These are phyloP conservation scores for Lasioglossum leucozonium DNA, from an alignment of 2,888 invertebrate genomes.

Conservation along the genomic window DNA sequence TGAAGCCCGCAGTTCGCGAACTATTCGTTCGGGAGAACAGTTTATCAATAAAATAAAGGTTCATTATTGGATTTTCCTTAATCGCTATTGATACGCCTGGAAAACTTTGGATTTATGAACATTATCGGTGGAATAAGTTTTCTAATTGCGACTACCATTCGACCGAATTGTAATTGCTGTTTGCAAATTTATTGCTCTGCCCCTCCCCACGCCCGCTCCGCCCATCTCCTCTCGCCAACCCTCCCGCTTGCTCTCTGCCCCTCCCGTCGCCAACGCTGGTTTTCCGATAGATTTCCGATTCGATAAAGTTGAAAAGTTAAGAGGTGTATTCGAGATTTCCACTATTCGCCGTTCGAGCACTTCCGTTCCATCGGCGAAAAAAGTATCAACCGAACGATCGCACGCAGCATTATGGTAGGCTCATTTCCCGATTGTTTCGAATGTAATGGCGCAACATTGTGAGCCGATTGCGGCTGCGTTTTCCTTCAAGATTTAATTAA, in stretches of 20 bases:
- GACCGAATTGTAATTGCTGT: slow-evolving; percentile 50
- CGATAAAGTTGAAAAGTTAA: slow-evolving; percentile 41
- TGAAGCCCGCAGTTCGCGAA: neutral
- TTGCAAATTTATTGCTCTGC: slow-evolving; percentile 37
- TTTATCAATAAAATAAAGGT: slow-evolving; percentile 29
- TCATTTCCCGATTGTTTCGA: slow-evolving; percentile 12
- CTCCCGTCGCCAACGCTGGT: neutral
- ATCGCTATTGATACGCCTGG: slow-evolving; percentile 13
- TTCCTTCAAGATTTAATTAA: slow-evolving; percentile 17
- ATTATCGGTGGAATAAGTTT: slow-evolving; percentile 54
- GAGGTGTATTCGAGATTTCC: slow-evolving; percentile 22
- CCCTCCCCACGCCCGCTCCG: neutral
- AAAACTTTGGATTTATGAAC: slow-evolving; percentile 44
- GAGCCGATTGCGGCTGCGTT: neutral
- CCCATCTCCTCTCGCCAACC: neutral
- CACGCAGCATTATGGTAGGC: neutral
- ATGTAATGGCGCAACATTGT: neutral
- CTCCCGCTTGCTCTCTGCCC: too few relatives aligned
- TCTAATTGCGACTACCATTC: slow-evolving; percentile 40
- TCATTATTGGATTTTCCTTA: slow-evolving; percentile 31
- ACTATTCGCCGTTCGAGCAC: slow-evolving; percentile 6
- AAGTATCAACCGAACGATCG: slow-evolving; percentile 2
- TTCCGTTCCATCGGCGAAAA: neutral
- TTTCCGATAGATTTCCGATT: slow-evolving; percentile 27
- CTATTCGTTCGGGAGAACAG: neutral